Evolutionary conservation across 2,797 vertebrate genomes (phyloP), one percentile per base, ranked within the genome.

Genomic region (Microcaecilia unicolor): DNA sequence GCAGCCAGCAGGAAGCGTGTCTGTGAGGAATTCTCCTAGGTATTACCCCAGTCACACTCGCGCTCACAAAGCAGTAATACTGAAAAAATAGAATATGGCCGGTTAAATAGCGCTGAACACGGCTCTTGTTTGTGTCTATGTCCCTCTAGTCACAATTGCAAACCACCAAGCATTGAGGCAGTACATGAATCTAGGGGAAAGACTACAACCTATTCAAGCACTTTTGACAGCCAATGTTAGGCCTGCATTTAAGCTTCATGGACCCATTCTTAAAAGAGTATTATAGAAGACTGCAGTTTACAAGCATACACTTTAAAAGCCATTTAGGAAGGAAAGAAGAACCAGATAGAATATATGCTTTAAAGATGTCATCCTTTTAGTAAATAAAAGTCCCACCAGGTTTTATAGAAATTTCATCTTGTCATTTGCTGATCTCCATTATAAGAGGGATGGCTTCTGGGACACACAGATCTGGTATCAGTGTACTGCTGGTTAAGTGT

Each of bases 281-380:
- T 3, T 3, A 3, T 0, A 1, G 21, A 34, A 17, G 32, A 36
- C 24, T 15, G 38, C 8, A 1, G 10, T 19, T 10, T 60, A 81
- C 65, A 71, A 55, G 84, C 66, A 76, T 74, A 56, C 64, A 83
- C 60, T 80, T 73, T 67, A 80, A 57, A 74, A 81, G 58, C 64
- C 65, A 72, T 79, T 84, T 78, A 79, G 68, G 63, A 45, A 73
- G 61, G 61, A 55, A n/a, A n/a, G n/a, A n/a, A n/a, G n/a, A n/a
- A 3, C 4, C 20, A 74, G 62, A 65, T 70, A 60, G 73, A 84
- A 74, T 67, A 69, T 76, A 70, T 76, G 75, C 75, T 82, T 84
- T 78, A 84, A 83, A 79, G 71, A 74, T 70, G 72, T 33, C 47
- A 50, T n/a, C 67, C 64, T 71, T 72, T 69, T 80, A 78, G 78